Evolutionary conservation across 1,140 invertebrate genomes (phyloP), one percentile per base, ranked within the genome.

Genomic region (Leguminivora glycinivorella): DNA sequence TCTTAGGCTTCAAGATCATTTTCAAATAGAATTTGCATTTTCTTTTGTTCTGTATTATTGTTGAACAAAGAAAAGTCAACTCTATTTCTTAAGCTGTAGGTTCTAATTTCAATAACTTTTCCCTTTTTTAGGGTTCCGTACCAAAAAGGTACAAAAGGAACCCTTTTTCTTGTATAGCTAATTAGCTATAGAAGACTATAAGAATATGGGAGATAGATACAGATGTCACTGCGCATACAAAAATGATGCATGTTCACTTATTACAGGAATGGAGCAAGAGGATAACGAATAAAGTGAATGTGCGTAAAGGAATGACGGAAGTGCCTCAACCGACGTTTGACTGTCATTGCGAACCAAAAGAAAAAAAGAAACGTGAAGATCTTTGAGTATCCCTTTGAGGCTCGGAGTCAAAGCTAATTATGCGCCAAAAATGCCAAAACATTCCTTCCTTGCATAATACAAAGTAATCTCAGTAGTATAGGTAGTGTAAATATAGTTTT

Each of bases 281-380:
- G 72, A 85, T 97, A 66, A 90, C 83, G 70, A 94, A 92, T 75
- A 83, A 93, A 69, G 90, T 96, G 25, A 87, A 87, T 73, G 83
- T 96, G 17, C 80, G 94, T 47, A 88, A 94, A 58, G 94, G 91
- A 58, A 98, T 98, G 96, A 96, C 97, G 81, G 84, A 94, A 83
- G 94, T 97, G 43, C 89, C 92, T 67, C 94, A 96, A 86, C 91
- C 93, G 29, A 87, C 92, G 60, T 83, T 93, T 72, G 79, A 88
- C 38, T 96, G 95, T 87, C 70, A 81, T 26, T 90, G 88, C 70
- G 56, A 81, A 66, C 17, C 29, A 0, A 43, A 52, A 34, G 40
- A 68, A 12, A 25, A 52, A 67, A 63, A 68, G 10, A 73, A 70
- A 10, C 85, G 74, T 69, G 83, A 86, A 72, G 86, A 89, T 70